phyloP scores from a whole-genome alignment of 2,888 invertebrate species.

The Sabellastarte sp. region DNA sequence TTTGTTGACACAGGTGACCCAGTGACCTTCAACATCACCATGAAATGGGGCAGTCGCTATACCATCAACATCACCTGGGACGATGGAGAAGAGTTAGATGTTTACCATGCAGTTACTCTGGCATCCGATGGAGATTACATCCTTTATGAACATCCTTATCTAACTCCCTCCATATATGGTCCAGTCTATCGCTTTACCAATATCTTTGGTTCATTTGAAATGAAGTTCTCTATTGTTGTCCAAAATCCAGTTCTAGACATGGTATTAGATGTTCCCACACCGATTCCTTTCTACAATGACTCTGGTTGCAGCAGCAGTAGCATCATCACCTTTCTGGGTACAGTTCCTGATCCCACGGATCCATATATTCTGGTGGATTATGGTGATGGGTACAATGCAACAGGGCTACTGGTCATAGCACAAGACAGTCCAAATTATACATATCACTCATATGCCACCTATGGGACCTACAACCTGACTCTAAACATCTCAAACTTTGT shows the following conservation, averaged over 20 bases:
- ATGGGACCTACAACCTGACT: constrained; percentile 24
- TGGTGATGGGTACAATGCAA: neutral
- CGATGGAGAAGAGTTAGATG: too few species aligned
- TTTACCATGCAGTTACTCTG: too few species aligned
- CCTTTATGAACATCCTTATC: too few species aligned
- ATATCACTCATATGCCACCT: constrained; percentile 21
- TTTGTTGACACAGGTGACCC: neutral
- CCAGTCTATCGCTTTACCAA: neutral
- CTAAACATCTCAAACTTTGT: constrained; percentile 31
- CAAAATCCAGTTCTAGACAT: neutral
- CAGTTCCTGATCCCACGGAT: neutral
- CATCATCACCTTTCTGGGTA: neutral
- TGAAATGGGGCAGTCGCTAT: neutral
- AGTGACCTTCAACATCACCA: neutral
- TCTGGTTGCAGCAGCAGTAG: neutral
- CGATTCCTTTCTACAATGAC: neutral
- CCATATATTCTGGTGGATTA: neutral
- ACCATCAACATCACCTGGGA: neutral
- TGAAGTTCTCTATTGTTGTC: neutral
- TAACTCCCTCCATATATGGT: neutral
- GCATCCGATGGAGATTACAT: too few species aligned
- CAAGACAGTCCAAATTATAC: neutral
- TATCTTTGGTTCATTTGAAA: neutral
- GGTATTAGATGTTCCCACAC: neutral
- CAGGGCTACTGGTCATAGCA: neutral